phyloP scores from a whole-genome alignment of 1,140 invertebrate species.

The Mesaphorura yosii region DNA sequence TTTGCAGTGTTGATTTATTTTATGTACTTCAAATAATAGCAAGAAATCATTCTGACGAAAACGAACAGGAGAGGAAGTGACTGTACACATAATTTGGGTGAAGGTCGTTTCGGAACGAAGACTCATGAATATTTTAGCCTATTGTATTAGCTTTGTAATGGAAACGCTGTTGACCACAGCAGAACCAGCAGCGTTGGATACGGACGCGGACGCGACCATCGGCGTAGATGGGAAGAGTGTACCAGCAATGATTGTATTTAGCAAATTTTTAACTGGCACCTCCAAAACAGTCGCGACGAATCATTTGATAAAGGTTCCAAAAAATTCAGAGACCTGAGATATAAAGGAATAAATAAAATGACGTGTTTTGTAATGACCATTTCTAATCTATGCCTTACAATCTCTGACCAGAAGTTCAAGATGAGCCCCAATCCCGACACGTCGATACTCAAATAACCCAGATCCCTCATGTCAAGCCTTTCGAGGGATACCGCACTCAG shows the following conservation, averaged over 20 bases:
- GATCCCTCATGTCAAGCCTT: constrained; percentile 18
- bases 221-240: too few species aligned
- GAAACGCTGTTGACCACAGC: too few species aligned
- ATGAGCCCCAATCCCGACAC: constrained; percentile 20
- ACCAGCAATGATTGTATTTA: not conserved
- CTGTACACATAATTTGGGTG: too few species aligned
- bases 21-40: too few species aligned
- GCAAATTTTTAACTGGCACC: constrained; percentile 1
- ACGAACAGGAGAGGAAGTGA: too few species aligned
- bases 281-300: not conserved
- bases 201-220: too few species aligned
- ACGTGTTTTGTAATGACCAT: not conserved
- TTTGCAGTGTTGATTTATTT: too few species aligned
- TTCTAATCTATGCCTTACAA: constrained; percentile 12
- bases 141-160: too few species aligned
- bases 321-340: not conserved
- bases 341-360: not conserved
- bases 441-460: constrained; percentile 11
- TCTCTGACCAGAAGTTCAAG: constrained; percentile 20
- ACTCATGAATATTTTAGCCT: too few species aligned
- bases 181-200: too few species aligned
- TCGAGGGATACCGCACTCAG: not conserved
- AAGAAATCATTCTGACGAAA: too few species aligned
- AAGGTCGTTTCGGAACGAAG: too few species aligned
- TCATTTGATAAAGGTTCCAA: not conserved